A percentile compares a stretch with the other conserved stretches of the same genome.
phyloP scores from a whole-genome alignment of 2,113 vertebrate genomes.

The Gracilinanus agilis region DNA sequence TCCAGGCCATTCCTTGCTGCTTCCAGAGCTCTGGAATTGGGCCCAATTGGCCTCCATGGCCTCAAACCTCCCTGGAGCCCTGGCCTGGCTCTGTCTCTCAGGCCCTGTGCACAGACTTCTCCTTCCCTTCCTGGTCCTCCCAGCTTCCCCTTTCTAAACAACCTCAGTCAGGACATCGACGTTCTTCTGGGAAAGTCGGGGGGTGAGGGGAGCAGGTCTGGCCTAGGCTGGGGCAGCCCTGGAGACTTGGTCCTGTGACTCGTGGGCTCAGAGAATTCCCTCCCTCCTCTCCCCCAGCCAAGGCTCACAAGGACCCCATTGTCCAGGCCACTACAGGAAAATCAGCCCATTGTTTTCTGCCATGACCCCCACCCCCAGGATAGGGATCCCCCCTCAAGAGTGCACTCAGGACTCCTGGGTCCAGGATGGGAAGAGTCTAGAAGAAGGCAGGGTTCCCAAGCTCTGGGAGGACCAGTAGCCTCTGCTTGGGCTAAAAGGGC shows the following conservation, averaged over 20 bases:
- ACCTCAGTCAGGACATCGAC: conserved; percentile 53
- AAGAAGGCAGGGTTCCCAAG: conserved; percentile 64
- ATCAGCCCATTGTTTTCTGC: conserved; percentile 80
- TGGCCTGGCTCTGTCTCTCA: conserved; percentile 48
- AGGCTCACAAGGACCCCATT: conserved; percentile 78
- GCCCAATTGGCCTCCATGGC: background rate
- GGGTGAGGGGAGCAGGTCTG: conserved; percentile 71
- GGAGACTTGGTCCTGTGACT: conserved; percentile 79
- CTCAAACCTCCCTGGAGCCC: background rate
- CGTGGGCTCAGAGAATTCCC: conserved; percentile 79
- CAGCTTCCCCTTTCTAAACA: conserved; percentile 78
- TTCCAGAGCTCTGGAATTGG: background rate
- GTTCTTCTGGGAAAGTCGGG: conserved; percentile 10
- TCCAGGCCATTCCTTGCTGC: background rate
- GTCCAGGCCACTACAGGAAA: conserved; percentile 68
- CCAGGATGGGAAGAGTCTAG: conserved; percentile 56
- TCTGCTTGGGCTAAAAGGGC: background rate
- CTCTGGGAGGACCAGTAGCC: conserved; percentile 7
- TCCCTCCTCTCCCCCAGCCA: conserved; percentile 69
- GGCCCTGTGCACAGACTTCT: conserved; percentile 58
- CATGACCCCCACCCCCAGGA: conserved; percentile 31
- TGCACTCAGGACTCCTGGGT: conserved; percentile 65
- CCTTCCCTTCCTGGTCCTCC: conserved; percentile 65
- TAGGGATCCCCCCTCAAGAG: conserved; percentile 58
- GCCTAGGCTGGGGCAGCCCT: conserved; percentile 54